Evolutionary conservation across 2,113 vertebrate species (phyloP), one percentile per base, ranked within the genome.

Genomic region (Columbina picui): DNA sequence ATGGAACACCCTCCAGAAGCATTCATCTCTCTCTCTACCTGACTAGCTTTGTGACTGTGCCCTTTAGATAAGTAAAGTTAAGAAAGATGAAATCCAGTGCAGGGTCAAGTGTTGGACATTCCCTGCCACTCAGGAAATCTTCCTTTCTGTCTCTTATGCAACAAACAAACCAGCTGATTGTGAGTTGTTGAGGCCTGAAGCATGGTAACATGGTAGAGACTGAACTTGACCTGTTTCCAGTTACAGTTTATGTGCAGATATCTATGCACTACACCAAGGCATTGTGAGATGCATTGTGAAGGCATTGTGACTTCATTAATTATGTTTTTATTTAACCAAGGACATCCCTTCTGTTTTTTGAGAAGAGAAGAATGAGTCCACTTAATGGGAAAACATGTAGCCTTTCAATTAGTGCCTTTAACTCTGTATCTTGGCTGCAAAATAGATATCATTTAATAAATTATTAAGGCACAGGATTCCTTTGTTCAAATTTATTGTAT

Each of bases 261-360:
- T 20, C 20, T n/a, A 27, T 18, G 29, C 25, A 39, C 9, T 50
- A 4, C 14, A 75, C 43, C 22, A 87, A 76, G 19, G 9, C 34
- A 38, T 43, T 45, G 20, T 53, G 23, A 75, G 21, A 69, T 17
- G 9, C 29, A 78, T n/a, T n/a, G n/a, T n/a, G n/a, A n/a, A n/a
- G n/a, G n/a, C n/a, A 38, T 26, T 86, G 47, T 55, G 25, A 45
- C 29, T 69, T 87, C 15, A 39, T 19, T 64, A 55, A 67, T 81
- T 67, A 60, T 29, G 10, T 76, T 71, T 87, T 75, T 32, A 45
- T 80, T 64, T 70, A 70, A 63, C 15, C n/a, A 29, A 70, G 57
- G 32, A 20, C 15, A 56, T 43, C 1, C 21, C 8, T 79, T 87
- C 23, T 0, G 0, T 2, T 10, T 49, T 69, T 47, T 56, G 6